Percentiles rank a stretch among this genome's conserved stretches.
Evolutionary conservation across 92 coral and sea anemone genomes (phyloP).

Genomic region (Pocillopora grandis): DNA sequence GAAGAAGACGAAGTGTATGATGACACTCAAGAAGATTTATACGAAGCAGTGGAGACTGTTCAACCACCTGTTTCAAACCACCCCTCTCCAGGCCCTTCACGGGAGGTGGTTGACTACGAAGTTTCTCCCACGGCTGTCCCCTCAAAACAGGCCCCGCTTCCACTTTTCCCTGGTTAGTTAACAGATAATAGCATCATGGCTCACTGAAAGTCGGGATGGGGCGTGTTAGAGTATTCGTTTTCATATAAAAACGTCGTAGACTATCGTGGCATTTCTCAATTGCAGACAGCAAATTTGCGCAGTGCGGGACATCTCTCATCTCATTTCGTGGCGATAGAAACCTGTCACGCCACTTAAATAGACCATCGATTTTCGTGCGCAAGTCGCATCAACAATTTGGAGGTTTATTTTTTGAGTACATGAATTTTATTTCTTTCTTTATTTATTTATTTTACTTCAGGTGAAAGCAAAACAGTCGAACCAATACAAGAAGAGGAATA

Average conservation of each 20-base stretch:
- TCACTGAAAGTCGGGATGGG: neutral
- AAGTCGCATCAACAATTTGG: neutral
- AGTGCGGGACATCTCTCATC: neutral
- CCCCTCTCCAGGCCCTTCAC: neutral
- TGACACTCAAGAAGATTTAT: conserved; percentile 46
- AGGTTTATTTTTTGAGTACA: neutral
- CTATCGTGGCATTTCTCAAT: too few species aligned
- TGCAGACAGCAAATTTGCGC: neutral
- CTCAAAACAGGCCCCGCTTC: neutral
- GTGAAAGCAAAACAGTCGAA: neutral
- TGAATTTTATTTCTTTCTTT: neutral
- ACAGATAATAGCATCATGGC: neutral
- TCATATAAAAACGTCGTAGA: neutral
- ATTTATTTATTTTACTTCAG: conserved; percentile 3
- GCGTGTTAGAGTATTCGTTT: neutral
- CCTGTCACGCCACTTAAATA: too few species aligned
- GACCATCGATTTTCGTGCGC: too few species aligned
- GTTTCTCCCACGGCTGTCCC: conserved; percentile 17
- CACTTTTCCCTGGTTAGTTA: conserved; percentile 13
- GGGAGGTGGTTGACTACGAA: conserved; percentile 33
- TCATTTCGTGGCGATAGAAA: neutral
- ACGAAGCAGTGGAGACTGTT: conserved; percentile 28
- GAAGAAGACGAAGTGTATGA: conserved; percentile 39
- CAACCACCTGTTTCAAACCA: conserved; percentile 10
- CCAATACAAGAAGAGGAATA: conserved; percentile 38